A percentile compares a stretch with the other conserved stretches of the same genome.
These are phyloP conservation scores for Caenorhabditis japonica DNA, from an alignment of 2,888 invertebrate species.

Conservation along the genomic window DNA sequence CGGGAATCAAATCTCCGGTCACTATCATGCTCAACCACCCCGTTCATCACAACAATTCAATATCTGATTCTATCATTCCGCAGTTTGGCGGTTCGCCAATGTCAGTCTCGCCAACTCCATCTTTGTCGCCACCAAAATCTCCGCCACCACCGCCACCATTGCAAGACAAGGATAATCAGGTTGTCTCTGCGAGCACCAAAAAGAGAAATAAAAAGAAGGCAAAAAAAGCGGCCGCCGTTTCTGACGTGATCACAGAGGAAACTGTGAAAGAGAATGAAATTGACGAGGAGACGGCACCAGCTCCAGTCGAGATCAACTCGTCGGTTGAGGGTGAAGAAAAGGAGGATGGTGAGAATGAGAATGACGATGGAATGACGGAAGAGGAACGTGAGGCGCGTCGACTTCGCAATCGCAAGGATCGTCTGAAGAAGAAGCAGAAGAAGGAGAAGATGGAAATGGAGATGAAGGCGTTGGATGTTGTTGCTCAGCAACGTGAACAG, in stretches of 20 bases:
- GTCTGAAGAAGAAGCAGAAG: constrained; percentile 22
- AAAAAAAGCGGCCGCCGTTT: not conserved
- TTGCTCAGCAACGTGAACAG: not conserved
- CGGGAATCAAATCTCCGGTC: constrained; percentile 5
- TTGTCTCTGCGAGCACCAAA: not conserved
- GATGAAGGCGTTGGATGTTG: not conserved
- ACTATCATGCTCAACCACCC: constrained; percentile 14
- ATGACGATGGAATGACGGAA: constrained; percentile 13
- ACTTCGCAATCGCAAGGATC: constrained; percentile 20
- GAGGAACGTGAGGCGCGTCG: constrained; percentile 25
- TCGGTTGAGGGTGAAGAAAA: constrained; percentile 20
- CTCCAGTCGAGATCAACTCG: constrained; percentile 6
- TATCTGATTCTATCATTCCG: not conserved
- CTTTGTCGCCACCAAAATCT: not conserved
- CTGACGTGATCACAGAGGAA: not conserved
- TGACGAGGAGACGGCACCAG: not conserved
- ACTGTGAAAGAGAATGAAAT: not conserved
- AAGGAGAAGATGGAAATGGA: constrained; percentile 14
- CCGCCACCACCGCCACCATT: not conserved
- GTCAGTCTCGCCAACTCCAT: not conserved
- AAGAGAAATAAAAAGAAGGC: constrained; percentile 7
- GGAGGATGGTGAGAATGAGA: constrained; percentile 11
- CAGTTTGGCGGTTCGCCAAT: too few species aligned
- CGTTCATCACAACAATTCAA: not conserved
- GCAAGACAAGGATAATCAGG: not conserved